These are phyloP conservation scores for Heliconius sara DNA, from an alignment of 2,888 invertebrate genomes.

Conservation along the genomic window DNA sequence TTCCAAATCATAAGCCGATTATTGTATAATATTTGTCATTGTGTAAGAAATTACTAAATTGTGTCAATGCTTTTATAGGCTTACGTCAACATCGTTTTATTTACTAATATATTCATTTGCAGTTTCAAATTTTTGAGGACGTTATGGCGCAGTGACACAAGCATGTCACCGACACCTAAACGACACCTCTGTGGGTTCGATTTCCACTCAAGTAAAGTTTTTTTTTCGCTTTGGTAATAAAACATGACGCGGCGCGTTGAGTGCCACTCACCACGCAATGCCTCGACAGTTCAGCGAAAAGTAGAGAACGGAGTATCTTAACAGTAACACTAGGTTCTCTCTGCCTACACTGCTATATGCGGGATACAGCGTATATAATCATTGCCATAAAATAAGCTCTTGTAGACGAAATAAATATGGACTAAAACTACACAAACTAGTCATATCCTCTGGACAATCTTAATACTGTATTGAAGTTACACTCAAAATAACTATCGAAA, in stretches of 20 bases:
- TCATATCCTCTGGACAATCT: conserved; percentile 6
- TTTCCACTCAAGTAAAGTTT: no score
- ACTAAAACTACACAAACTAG: background rate
- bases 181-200: no score
- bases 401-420: background rate
- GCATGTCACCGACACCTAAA: no score
- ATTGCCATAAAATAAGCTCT: background rate
- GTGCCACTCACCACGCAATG: no score
- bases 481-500: conserved; percentile 32
- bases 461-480: conserved; percentile 24
- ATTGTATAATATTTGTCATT: conserved; percentile 8
- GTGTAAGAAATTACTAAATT: conserved; percentile 7
- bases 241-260: no score
- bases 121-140: background rate
- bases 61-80: background rate
- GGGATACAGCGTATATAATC: background rate
- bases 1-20: conserved; percentile 31
- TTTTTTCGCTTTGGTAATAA: no score
- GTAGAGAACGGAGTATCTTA: no score
- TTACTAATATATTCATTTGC: background rate
- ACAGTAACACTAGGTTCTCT: no score
- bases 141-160: no score
- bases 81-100: background rate
- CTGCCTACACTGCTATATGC: no score
- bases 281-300: no score